These are phyloP conservation scores for Meriones unguiculatus DNA, from an alignment of 2,113 vertebrate genomes.

Conservation along the genomic window DNA sequence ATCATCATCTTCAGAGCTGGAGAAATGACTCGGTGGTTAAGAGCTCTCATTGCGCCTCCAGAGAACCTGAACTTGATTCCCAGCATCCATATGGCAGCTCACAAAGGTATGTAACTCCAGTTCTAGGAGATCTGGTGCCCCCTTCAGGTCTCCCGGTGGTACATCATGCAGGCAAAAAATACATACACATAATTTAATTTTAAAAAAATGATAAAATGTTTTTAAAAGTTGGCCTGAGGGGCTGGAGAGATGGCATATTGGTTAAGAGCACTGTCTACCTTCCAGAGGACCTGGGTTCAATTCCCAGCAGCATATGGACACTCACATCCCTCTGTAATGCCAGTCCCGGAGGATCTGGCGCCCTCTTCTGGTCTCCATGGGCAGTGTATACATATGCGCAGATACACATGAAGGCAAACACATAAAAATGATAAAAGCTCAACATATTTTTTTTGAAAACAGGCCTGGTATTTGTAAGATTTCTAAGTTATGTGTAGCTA, in stretches of 20 bases:
- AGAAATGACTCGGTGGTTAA: too few relatives aligned
- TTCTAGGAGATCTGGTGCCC: too few relatives aligned
- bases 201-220: neutral
- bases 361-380: neutral
- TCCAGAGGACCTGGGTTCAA: too few relatives aligned
- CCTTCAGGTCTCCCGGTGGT: too few relatives aligned
- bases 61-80: too few relatives aligned
- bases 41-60: too few relatives aligned
- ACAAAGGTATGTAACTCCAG: too few relatives aligned
- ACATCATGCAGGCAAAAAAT: neutral
- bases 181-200: neutral
- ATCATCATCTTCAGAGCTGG: neutral
- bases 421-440: neutral
- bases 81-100: too few relatives aligned
- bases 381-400: neutral
- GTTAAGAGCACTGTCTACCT: too few relatives aligned
- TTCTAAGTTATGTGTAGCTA: neutral
- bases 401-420: neutral
- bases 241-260: too few relatives aligned
- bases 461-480: neutral
- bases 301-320: neutral
- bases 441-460: neutral
- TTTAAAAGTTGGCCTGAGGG: neutral
- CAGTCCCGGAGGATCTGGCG: neutral
- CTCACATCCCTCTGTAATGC: neutral